A percentile compares a stretch with the other conserved stretches of the same genome.
These are phyloP conservation scores for Sebastolobus alascanus DNA, from an alignment of 2,797 vertebrate species.

Conservation along the genomic window DNA sequence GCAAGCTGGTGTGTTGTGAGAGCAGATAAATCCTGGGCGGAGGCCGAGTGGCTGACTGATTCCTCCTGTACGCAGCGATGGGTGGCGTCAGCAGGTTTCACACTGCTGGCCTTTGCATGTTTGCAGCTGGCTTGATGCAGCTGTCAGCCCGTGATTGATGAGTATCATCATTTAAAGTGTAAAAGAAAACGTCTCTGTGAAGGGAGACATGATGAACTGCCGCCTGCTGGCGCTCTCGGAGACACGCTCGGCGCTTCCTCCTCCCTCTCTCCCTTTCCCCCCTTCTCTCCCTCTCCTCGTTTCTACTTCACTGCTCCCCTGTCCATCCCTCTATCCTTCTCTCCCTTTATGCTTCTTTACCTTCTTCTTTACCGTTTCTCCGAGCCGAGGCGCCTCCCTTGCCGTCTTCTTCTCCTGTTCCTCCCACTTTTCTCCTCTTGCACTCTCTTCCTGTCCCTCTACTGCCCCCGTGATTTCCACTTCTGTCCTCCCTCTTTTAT, in stretches of 20 bases:
- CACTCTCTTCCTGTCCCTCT: constrained; percentile 46
- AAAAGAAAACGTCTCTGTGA: constrained; percentile 95
- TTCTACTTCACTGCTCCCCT: constrained; percentile 66
- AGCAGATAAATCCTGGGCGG: constrained; percentile 86
- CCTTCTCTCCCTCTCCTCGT: constrained; percentile 58
- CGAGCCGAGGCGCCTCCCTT: constrained; percentile 41
- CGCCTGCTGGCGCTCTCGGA: constrained; percentile 89
- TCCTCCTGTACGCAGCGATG: constrained; percentile 88
- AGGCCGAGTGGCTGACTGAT: constrained; percentile 85
- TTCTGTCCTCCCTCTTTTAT: constrained; percentile 55
- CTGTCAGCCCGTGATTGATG: constrained; percentile 95
- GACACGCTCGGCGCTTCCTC: constrained; percentile 87
- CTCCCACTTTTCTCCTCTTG: constrained; percentile 58
- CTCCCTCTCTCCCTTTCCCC: constrained; percentile 76
- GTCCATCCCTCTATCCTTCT: constrained; percentile 65
- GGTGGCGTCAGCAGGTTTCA: constrained; percentile 96
- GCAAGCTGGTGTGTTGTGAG: constrained; percentile 80
- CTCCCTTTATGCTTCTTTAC: constrained; percentile 67
- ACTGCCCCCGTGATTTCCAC: constrained; percentile 42
- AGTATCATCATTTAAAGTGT: constrained; percentile 98
- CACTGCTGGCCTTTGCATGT: constrained; percentile 94
- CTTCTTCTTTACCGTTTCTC: constrained; percentile 32
- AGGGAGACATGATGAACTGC: constrained; percentile 93
- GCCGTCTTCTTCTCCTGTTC: constrained; percentile 40
- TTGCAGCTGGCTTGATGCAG: constrained; percentile 96